Evolutionary conservation across 2,113 vertebrate genomes (phyloP).

Genomic region (Paraplagusia blochii): DNA sequence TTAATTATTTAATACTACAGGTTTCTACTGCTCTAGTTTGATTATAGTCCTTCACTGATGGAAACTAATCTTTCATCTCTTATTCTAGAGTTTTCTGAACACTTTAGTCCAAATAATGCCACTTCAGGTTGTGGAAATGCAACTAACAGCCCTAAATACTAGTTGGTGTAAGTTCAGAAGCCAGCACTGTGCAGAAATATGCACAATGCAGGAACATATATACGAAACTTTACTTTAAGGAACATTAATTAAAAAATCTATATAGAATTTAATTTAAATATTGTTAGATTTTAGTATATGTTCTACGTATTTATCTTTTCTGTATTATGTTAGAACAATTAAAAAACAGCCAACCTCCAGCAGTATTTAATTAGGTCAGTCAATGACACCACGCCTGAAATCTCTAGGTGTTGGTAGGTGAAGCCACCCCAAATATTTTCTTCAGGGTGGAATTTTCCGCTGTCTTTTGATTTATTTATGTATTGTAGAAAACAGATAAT

Average conservation of each 20-base stretch:
- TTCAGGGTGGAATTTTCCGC: not conserved
- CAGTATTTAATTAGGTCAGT: not conserved
- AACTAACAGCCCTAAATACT: no score
- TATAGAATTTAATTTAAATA: not conserved
- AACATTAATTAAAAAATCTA: no score
- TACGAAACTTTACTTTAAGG: no score
- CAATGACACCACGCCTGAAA: constrained; percentile 4
- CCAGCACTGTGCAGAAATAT: no score
- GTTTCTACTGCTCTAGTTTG: constrained; percentile 31
- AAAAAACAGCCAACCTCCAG: not conserved
- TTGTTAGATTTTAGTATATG: not conserved
- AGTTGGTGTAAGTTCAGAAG: not conserved
- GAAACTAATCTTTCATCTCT: constrained; percentile 38
- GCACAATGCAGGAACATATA: no score
- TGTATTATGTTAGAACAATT: constrained; percentile 1
- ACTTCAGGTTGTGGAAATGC: not conserved
- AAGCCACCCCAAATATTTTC: constrained; percentile 1
- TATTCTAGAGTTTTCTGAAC: constrained; percentile 21
- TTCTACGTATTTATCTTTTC: not conserved
- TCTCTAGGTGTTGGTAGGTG: not conserved
- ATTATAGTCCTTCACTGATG: constrained; percentile 16
- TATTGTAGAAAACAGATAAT: no score
- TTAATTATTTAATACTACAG: constrained; percentile 11
- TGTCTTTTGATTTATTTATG: no score
- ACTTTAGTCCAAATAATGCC: constrained; percentile 7